A percentile compares a stretch with the other conserved stretches of the same genome.
phyloP scores from a whole-genome alignment of 2,797 vertebrate species.

The Megaceryle alcyon region DNA sequence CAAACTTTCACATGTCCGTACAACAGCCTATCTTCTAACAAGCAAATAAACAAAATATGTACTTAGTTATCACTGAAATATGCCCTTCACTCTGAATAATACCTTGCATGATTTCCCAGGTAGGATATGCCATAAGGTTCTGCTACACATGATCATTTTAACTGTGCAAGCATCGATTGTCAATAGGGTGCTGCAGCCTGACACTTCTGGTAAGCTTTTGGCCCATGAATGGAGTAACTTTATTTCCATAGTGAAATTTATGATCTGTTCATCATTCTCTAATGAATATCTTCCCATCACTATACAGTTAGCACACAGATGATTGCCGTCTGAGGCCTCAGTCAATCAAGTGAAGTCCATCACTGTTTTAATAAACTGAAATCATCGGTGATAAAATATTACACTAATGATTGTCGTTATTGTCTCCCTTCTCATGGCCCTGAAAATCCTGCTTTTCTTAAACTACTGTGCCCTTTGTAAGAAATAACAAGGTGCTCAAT shows the following conservation, averaged over 20 bases:
- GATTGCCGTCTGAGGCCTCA: neutral
- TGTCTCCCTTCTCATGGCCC: neutral
- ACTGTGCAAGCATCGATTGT: too few species aligned
- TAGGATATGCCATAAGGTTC: neutral
- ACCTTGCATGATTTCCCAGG: neutral
- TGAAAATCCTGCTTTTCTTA: neutral
- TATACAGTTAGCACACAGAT: neutral
- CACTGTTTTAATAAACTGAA: neutral
- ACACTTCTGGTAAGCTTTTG: neutral
- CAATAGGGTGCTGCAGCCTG: neutral
- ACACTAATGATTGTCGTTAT: neutral
- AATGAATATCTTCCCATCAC: neutral
- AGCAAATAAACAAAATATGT: neutral
- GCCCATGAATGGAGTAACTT: neutral
- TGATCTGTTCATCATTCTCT: neutral
- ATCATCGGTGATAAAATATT: neutral
- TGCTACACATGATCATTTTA: neutral
- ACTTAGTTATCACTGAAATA: neutral
- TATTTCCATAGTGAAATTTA: neutral
- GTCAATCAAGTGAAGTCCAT: neutral
- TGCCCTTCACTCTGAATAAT: neutral
- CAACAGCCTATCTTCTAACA: neutral
- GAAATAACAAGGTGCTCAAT: neutral
- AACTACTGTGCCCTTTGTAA: neutral
- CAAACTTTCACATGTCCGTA: neutral